A percentile compares a stretch with the other conserved stretches of the same genome.
Evolutionary conservation across 1,140 invertebrate species (phyloP).

Genomic region (Mamestra configurata): DNA sequence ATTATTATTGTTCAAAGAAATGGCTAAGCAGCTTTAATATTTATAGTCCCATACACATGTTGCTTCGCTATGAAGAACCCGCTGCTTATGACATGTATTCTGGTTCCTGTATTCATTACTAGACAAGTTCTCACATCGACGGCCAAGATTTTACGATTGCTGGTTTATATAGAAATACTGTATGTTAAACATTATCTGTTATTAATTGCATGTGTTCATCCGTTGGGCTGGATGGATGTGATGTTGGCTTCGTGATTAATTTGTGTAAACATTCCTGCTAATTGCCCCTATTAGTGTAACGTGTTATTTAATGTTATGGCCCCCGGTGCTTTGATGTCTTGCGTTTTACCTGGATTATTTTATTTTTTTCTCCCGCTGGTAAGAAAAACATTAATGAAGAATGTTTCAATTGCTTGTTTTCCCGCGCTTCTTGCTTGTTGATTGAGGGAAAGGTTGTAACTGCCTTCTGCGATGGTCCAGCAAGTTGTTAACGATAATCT

Average conservation of each 20-base stretch:
- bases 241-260: conserved; percentile 50
- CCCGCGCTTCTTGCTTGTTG: background rate
- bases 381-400: conserved; percentile 8
- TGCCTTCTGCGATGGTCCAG: background rate
- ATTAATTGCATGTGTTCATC: conserved; percentile 35
- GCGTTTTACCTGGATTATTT: conserved; percentile 47
- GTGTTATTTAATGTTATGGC: conserved; percentile 50
- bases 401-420: conserved; percentile 17
- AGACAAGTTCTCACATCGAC: conserved; percentile 8
- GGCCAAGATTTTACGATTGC: conserved; percentile 15
- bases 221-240: conserved; percentile 42
- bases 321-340: conserved; percentile 32
- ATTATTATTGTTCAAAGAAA: background rate
- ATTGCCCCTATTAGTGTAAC: conserved; percentile 56
- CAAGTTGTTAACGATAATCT: background rate
- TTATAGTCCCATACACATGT: conserved; percentile 1
- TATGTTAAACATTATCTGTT: conserved; percentile 27
- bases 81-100: conserved; percentile 10
- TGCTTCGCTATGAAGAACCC: background rate
- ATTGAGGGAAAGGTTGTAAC: background rate
- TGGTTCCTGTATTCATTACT: background rate
- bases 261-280: conserved; percentile 51
- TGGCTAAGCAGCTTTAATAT: background rate
- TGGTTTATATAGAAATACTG: conserved; percentile 18
- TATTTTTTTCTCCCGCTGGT: background rate